phyloP scores from a whole-genome alignment of 2,113 vertebrate genomes.

The Eurystomus gularis region DNA sequence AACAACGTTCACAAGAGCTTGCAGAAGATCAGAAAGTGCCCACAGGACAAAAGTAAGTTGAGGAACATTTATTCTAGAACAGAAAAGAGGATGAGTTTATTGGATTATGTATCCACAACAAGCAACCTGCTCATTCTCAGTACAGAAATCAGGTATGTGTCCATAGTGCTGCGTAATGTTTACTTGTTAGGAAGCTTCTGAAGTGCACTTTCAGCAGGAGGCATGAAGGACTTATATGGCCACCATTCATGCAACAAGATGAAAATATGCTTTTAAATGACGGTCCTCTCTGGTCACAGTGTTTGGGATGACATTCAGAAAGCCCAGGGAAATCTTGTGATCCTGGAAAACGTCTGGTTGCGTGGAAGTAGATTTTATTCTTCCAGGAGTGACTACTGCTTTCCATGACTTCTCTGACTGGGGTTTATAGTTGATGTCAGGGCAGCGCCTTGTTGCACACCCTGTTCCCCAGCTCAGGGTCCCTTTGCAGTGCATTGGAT shows the following conservation, averaged over 20 bases:
- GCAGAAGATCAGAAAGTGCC: not conserved
- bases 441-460: not conserved
- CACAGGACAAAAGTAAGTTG: not conserved
- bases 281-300: not conserved
- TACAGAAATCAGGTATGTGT: not conserved
- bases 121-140: not conserved
- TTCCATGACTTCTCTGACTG: not conserved
- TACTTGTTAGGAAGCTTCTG: not conserved
- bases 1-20: not conserved
- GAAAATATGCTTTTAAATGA: not conserved
- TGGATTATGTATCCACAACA: not conserved
- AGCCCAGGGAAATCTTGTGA: not conserved
- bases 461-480: not conserved
- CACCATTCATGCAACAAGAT: not conserved
- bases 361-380: not conserved
- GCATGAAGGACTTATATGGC: not conserved
- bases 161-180: not conserved
- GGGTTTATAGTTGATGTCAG: fast-evolving
- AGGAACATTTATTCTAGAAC: not conserved
- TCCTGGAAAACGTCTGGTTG: not conserved
- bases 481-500: not conserved
- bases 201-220: not conserved
- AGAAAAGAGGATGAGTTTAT: not conserved
- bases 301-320: not conserved
- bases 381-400: not conserved